phyloP scores from a whole-genome alignment of 2,888 invertebrate species.

The Eilema griseolum region DNA sequence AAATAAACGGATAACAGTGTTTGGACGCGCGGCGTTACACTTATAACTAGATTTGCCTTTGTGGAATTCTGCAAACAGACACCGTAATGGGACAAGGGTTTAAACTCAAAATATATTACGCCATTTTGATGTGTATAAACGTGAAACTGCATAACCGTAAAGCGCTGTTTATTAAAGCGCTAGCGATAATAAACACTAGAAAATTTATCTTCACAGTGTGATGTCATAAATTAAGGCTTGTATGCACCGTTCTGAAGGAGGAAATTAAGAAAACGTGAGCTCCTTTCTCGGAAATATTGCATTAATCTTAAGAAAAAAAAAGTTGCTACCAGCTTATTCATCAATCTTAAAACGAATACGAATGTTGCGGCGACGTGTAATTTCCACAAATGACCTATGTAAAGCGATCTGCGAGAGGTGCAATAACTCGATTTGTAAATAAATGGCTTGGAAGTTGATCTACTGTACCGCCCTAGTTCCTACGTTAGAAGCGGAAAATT shows the following conservation, averaged over 20 bases:
- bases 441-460: conserved; percentile 85
- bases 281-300: conserved; percentile 60
- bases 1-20: conserved; percentile 78
- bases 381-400: conserved; percentile 81
- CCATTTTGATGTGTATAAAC: conserved; percentile 61
- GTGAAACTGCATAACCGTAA: conserved; percentile 61
- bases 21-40: conserved; percentile 72
- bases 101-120: conserved; percentile 76
- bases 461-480: conserved; percentile 66
- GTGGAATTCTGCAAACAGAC: conserved; percentile 76
- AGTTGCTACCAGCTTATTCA: conserved; percentile 50
- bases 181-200: conserved; percentile 67
- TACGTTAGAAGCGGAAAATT: conserved; percentile 69
- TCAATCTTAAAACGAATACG: conserved; percentile 58
- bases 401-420: conserved; percentile 80
- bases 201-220: conserved; percentile 73
- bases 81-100: conserved; percentile 75
- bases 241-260: conserved; percentile 66
- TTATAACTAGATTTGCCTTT: conserved; percentile 83
- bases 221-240: conserved; percentile 71
- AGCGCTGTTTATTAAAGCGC: conserved; percentile 66
- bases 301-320: conserved; percentile 60
- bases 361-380: conserved; percentile 68
- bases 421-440: conserved; percentile 85
- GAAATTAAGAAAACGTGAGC: conserved; percentile 73